Evolutionary conservation across 2,113 vertebrate species (phyloP).

Genomic region (Ifrita kowaldi): DNA sequence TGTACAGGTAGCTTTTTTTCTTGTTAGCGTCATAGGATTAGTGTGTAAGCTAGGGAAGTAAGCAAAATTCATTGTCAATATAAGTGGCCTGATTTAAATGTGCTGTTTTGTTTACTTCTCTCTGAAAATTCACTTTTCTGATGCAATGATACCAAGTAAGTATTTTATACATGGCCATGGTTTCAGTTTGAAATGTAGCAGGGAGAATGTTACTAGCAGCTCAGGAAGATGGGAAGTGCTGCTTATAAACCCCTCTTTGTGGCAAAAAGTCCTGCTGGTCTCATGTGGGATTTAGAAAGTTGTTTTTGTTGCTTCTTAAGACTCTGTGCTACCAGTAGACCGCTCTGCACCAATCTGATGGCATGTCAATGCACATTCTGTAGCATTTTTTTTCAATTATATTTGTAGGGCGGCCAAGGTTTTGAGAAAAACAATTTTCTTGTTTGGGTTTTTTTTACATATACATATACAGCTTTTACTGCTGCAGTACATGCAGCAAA

Average conservation of each 20-base stretch:
- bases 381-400: background rate
- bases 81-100: background rate
- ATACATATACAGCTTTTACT: background rate
- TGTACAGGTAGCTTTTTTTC: constrained; percentile 79
- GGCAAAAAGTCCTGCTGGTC: background rate
- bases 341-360: background rate
- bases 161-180: background rate
- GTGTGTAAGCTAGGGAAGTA: background rate
- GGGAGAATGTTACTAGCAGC: background rate
- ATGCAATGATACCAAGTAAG: fast-evolving
- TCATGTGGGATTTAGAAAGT: background rate
- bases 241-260: background rate
- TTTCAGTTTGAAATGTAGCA: background rate
- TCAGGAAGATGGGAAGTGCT: background rate
- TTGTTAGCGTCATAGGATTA: background rate
- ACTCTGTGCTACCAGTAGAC: background rate
- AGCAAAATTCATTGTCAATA: background rate
- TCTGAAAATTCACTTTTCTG: background rate
- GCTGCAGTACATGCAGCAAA: background rate
- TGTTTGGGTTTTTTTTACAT: background rate
- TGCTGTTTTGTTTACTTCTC: background rate
- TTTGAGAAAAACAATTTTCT: background rate
- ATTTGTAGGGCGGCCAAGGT: background rate
- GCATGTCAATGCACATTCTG: background rate
- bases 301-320: background rate